Evolutionary conservation across 2,888 invertebrate genomes (phyloP).

Genomic region (Gryllus longicercus): DNA sequence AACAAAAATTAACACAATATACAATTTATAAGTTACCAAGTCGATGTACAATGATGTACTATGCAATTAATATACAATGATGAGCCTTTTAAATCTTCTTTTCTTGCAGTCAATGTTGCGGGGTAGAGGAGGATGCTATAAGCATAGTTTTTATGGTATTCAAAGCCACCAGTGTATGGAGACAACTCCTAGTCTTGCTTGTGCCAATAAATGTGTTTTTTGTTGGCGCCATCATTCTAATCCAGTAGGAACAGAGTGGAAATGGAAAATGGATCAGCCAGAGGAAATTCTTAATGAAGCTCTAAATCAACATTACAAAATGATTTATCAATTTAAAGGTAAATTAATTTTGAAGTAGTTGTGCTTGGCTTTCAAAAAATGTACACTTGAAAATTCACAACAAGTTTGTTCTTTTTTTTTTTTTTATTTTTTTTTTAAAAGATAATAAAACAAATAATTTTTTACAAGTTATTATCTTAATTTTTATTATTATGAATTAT

Average conservation of each 20-base stretch:
- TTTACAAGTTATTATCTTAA: no score
- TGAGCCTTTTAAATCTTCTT: no score
- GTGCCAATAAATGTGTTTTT: conserved; percentile 60
- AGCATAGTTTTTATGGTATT: conserved; percentile 59
- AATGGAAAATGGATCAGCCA: conserved; percentile 56
- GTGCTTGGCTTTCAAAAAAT: neutral
- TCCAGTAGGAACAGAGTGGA: conserved; percentile 59
- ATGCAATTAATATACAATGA: no score
- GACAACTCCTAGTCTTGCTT: conserved; percentile 57
- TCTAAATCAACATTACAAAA: conserved; percentile 51
- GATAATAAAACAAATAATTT: no score
- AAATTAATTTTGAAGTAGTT: conserved; percentile 7
- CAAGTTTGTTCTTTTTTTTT: no score
- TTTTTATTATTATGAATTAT: no score
- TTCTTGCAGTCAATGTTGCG: conserved; percentile 48
- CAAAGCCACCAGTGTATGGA: conserved; percentile 60
- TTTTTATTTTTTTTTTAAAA: no score
- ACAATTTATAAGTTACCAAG: no score
- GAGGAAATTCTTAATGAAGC: conserved; percentile 52
- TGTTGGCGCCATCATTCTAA: conserved; percentile 55
- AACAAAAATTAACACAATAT: no score
- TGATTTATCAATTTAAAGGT: conserved; percentile 53
- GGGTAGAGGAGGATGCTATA: conserved; percentile 57
- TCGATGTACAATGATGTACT: no score
- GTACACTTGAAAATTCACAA: neutral